These are phyloP conservation scores for Zoanthus sociatus DNA, from an alignment of 92 coral and sea anemone genomes.

Conservation along the genomic window DNA sequence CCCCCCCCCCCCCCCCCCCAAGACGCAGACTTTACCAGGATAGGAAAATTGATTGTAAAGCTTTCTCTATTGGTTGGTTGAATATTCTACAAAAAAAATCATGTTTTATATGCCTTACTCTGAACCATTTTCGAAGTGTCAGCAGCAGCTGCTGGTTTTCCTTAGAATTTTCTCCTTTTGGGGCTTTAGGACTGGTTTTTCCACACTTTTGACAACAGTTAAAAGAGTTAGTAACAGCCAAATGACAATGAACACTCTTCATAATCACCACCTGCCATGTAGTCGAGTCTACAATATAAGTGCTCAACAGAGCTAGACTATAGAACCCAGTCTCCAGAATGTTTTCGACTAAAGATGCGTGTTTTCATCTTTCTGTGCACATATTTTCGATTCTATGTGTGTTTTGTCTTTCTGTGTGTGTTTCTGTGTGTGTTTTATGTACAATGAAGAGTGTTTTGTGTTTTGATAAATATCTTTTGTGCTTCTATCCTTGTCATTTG, in stretches of 20 bases:
- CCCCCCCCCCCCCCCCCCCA: no score
- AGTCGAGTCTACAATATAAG: neutral
- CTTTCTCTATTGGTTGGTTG: no score
- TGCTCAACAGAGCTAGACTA: neutral
- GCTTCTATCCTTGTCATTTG: no score
- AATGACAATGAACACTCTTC: slow-evolving; percentile 6
- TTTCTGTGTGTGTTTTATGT: no score
- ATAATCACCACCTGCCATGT: neutral
- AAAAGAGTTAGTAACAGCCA: slow-evolving; percentile 22
- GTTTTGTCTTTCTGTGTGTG: no score
- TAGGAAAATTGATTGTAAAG: no score
- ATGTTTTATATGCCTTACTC: neutral
- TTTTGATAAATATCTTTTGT: no score
- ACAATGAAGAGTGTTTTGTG: no score
- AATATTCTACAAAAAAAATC: no score
- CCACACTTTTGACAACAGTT: slow-evolving; percentile 33
- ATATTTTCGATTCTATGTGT: neutral
- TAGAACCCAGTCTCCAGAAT: neutral
- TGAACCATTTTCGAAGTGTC: neutral
- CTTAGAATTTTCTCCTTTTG: slow-evolving; percentile 4
- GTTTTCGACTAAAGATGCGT: neutral
- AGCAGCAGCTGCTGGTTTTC: slow-evolving; percentile 6
- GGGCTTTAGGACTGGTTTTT: neutral
- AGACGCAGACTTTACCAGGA: no score
- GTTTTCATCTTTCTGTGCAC: neutral